Evolutionary conservation across 2,113 vertebrate genomes (phyloP).

Genomic region (Zosterops lateralis): DNA sequence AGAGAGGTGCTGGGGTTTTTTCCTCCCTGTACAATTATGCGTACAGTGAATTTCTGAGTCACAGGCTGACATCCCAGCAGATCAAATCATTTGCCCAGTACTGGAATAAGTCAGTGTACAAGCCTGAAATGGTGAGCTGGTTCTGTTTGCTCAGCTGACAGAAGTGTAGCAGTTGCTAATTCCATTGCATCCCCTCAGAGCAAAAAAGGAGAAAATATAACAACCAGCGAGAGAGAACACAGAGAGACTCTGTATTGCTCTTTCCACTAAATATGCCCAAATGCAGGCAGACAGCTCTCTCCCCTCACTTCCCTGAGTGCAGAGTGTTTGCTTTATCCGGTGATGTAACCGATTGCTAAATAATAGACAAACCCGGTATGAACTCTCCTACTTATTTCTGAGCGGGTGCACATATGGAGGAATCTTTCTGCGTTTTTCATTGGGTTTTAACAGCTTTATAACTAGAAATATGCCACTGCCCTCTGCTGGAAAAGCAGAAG

Average conservation of each 20-base stretch:
- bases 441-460: background rate
- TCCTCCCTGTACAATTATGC: background rate
- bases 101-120: background rate
- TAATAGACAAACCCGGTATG: conserved; percentile 36
- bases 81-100: background rate
- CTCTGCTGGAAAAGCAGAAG: conserved; percentile 38
- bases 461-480: conserved; percentile 27
- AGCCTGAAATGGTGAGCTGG: background rate
- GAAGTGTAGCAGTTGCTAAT: background rate
- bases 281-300: conserved; percentile 9
- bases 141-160: conserved; percentile 22
- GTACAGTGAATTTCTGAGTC: conserved; percentile 10
- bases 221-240: background rate
- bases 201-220: conserved; percentile 14
- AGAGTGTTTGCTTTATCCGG: conserved; percentile 20
- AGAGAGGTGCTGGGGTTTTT: background rate
- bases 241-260: background rate
- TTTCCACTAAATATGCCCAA: conserved; percentile 12
- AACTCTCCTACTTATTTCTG: conserved; percentile 44
- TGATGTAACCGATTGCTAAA: conserved; percentile 50
- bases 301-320: background rate
- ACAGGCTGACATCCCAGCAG: background rate
- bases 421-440: background rate
- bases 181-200: background rate
- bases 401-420: background rate